Base-by-base conservation (phyloP, 2,888 invertebrate genomes). In the Heliconius charithonia region DNA sequence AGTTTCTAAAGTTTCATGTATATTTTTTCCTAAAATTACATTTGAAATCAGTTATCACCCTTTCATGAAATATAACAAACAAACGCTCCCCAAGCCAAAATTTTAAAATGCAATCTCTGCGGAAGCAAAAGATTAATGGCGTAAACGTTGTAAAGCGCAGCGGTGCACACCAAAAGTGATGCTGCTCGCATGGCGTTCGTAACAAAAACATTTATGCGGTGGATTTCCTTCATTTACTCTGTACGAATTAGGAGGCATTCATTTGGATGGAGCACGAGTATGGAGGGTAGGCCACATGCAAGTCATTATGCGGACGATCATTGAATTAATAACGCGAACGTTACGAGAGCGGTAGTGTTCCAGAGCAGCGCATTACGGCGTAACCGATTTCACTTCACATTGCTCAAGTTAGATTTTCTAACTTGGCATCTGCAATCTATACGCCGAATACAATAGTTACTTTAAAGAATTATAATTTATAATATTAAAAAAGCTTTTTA, bases 281-380 rank as follows among this genome's bases (percentile, higher is more conserved):
- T 85, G 89, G 86, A 85, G 88, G 89, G 88, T 87, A 87, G 71
- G 89, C 89, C 90, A 87, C 89, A 92, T 93, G 92, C 92, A 93
- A 93, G 93, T 94, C 93, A 94, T 93, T 93, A 93, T 92, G 92
- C 89, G 91, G 92, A 93, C 91, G 91, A 92, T 94, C 92, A 93
- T 93, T 93, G 93, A 94, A 93, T 94, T 94, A 94, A 94, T 93
- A 93, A 93, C 88, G 87, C 84, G 86, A 86, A 59, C 88, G 89
- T 85, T 87, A 86, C 85, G 85, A 85, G 70, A 85, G 86, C 88
- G 89, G 91, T 90, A 91, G 89, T 88, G 88, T 86, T 85, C 87
- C 85, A 84, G 85, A 84, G 81, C 82, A 84, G 83, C 85, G 84
- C 83, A 81, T 84, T 79, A 82, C 80, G 76, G 73, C 51, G 56